phyloP scores from a whole-genome alignment of 2,888 invertebrate species.

The Trichopria drosophilae region DNA sequence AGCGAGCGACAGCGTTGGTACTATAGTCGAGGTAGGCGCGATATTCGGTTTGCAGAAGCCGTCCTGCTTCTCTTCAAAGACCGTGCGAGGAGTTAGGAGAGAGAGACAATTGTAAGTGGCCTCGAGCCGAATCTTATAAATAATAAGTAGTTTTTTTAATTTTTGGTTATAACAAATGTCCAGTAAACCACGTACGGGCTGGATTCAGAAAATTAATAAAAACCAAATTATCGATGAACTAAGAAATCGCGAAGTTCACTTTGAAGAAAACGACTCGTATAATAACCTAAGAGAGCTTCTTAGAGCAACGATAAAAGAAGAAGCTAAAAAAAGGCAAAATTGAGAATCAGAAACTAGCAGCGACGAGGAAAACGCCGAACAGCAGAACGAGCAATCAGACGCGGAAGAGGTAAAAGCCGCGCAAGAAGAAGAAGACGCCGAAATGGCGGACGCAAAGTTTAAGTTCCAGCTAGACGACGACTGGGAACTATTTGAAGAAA shows the following conservation, averaged over 20 bases:
- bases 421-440: not conserved
- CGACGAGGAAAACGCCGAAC: too few relatives aligned
- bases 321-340: not conserved
- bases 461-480: conserved; percentile 15
- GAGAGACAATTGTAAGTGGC: too few relatives aligned
- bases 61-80: too few relatives aligned
- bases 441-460: conserved; percentile 8
- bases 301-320: conserved; percentile 6
- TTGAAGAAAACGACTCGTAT: conserved; percentile 5
- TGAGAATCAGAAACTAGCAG: not conserved
- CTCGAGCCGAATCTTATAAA: too few relatives aligned
- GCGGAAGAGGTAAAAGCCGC: not conserved
- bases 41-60: too few relatives aligned
- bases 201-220: conserved; percentile 16
- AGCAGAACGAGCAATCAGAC: not conserved
- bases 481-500: conserved; percentile 29
- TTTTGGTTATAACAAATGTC: too few relatives aligned
- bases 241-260: not conserved
- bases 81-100: too few relatives aligned
- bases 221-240: conserved; percentile 12
- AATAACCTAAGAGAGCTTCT: conserved; percentile 9
- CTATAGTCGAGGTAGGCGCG: too few relatives aligned
- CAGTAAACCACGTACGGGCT: too few relatives aligned
- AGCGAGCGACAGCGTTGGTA: too few relatives aligned
- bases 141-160: too few relatives aligned